A percentile compares a stretch with the other conserved stretches of the same genome.
Evolutionary conservation across 2,797 vertebrate species (phyloP).

Genomic region (Lophius americanus): DNA sequence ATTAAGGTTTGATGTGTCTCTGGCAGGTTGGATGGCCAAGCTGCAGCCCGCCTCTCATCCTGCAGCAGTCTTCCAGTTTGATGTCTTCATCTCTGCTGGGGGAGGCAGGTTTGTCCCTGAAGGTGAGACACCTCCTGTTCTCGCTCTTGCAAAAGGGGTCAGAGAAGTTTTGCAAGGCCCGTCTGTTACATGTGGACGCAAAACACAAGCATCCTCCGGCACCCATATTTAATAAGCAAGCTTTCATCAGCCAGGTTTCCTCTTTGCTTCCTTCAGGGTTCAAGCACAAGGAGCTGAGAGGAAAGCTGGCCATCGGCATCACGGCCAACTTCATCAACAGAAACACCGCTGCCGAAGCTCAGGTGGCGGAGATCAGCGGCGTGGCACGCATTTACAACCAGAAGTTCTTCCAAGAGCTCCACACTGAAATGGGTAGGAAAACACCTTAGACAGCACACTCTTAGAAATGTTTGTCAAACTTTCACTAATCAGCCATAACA

Average conservation of each 20-base stretch:
- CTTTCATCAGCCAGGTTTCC: constrained; percentile 11
- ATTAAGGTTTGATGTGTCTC: constrained; percentile 22
- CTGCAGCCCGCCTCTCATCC: constrained; percentile 83
- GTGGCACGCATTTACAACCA: constrained; percentile 97
- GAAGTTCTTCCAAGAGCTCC: constrained; percentile 93
- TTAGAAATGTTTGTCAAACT: too few relatives aligned
- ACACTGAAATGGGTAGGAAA: constrained; percentile 86
- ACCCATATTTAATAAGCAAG: not conserved
- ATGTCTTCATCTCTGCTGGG: constrained; percentile 92
- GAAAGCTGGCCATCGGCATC: constrained; percentile 94
- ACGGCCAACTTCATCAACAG: constrained; percentile 92
- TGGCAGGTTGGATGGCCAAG: constrained; percentile 85
- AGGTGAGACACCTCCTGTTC: constrained; percentile 78
- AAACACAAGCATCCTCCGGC: not conserved
- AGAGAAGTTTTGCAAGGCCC: constrained; percentile 13
- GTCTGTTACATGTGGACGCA: not conserved
- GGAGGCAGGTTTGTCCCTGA: constrained; percentile 91
- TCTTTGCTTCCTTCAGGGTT: constrained; percentile 82
- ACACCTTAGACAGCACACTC: not conserved
- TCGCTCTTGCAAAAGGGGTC: not conserved
- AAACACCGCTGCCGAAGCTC: constrained; percentile 85
- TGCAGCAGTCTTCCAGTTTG: constrained; percentile 85
- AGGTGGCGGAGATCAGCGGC: constrained; percentile 92
- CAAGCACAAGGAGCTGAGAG: constrained; percentile 90
- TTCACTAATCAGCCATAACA: too few relatives aligned